phyloP scores from a whole-genome alignment of 2,113 vertebrate genomes.

The Hyperopisus bebe region DNA sequence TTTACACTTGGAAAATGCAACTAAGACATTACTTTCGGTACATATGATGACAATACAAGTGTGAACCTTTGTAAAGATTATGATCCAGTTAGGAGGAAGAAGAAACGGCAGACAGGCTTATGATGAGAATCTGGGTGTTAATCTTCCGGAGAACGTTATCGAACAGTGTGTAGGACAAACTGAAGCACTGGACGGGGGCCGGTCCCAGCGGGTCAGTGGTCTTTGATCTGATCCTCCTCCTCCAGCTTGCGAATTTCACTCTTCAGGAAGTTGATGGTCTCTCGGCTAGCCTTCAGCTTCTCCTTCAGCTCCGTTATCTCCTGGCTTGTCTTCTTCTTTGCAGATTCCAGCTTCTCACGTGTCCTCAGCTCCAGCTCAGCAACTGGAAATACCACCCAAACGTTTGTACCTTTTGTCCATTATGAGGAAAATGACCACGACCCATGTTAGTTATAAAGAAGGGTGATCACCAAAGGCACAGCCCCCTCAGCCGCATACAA shows the following conservation, averaged over 20 bases:
- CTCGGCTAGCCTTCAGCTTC: conserved; percentile 92
- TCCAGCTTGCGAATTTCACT: conserved; percentile 91
- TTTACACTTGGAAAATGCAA: neutral
- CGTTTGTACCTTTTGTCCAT: neutral
- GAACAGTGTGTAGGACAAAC: neutral
- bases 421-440: neutral
- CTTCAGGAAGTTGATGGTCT: conserved; percentile 95
- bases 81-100: neutral
- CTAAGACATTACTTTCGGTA: neutral
- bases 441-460: neutral
- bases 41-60: neutral
- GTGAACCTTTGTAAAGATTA: neutral
- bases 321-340: conserved; percentile 94
- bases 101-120: neutral
- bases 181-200: neutral
- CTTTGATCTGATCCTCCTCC: conserved; percentile 92
- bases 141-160: neutral
- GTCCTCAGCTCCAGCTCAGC: conserved; percentile 88
- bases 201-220: conserved; percentile 62
- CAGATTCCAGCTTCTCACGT: conserved; percentile 87
- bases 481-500: neutral
- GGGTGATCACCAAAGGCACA: neutral
- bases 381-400: conserved; percentile 56
- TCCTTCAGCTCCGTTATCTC: conserved; percentile 97
- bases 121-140: neutral